A percentile compares a stretch with the other conserved stretches of the same genome.
phyloP scores from a whole-genome alignment of 2,888 invertebrate genomes.

The Rhagium mordax region DNA sequence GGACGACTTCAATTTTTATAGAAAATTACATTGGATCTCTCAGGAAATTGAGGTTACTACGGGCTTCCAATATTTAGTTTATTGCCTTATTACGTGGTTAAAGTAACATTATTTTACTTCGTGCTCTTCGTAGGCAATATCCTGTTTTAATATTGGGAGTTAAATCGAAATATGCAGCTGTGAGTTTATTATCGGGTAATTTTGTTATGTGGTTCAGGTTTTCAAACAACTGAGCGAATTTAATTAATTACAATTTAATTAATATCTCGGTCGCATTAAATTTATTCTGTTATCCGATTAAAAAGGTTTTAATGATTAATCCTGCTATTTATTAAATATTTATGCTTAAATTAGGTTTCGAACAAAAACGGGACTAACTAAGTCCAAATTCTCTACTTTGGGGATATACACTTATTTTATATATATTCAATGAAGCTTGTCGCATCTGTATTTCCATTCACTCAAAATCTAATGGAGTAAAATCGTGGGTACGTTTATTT shows the following conservation, averaged over 20 bases:
- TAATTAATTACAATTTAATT: not conserved
- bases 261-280: not conserved
- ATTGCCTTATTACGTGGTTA: conserved; percentile 19
- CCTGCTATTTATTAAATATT: not conserved
- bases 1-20: conserved; percentile 13
- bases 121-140: conserved; percentile 13
- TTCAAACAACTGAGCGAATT: not conserved
- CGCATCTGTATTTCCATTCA: too few species aligned
- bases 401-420: too few species aligned
- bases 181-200: not conserved
- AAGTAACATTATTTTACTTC: conserved; percentile 16
- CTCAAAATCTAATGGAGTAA: too few species aligned
- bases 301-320: not conserved
- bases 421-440: too few species aligned
- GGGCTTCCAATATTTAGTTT: conserved; percentile 27
- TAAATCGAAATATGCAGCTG: conserved; percentile 19
- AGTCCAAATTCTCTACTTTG: too few species aligned
- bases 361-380: too few species aligned
- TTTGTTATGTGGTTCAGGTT: not conserved
- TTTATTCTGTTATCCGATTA: not conserved
- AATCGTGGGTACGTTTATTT: too few species aligned
- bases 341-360: too few species aligned
- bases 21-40: conserved; percentile 20
- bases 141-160: conserved; percentile 10
- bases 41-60: conserved; percentile 33